Evolutionary conservation across 2,888 invertebrate genomes (phyloP).

Genomic region (Lycaena phlaeas): DNA sequence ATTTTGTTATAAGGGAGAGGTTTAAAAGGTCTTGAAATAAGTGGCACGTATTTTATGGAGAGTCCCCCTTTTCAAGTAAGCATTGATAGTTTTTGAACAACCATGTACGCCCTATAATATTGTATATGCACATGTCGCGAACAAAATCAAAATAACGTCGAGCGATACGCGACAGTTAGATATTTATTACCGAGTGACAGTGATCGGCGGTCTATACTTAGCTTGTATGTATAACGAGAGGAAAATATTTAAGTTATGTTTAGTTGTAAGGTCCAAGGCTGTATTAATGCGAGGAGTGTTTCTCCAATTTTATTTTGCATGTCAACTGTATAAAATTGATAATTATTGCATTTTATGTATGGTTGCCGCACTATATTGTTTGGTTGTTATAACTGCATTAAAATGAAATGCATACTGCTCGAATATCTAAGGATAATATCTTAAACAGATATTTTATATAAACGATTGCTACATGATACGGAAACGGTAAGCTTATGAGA

Average conservation of each 20-base stretch:
- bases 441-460: no score
- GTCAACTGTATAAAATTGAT: constrained; percentile 14
- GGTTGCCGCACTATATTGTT: no score
- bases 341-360: no score
- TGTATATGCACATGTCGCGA: not conserved
- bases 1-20: no score
- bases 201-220: constrained; percentile 69
- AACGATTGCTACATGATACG: no score
- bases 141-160: not conserved
- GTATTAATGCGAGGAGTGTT: constrained; percentile 61
- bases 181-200: constrained; percentile 24
- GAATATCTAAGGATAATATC: no score
- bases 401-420: no score
- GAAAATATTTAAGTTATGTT: constrained; percentile 64
- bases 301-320: constrained; percentile 12
- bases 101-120: not conserved
- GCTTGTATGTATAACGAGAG: constrained; percentile 52
- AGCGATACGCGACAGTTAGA: not conserved
- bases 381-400: no score
- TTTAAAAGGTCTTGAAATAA: no score
- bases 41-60: not conserved
- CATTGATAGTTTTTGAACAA: not conserved
- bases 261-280: constrained; percentile 71
- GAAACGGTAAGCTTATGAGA: no score
- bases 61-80: not conserved